Evolutionary conservation across 2,888 invertebrate species (phyloP).

Genomic region (Galeruca laticollis): DNA sequence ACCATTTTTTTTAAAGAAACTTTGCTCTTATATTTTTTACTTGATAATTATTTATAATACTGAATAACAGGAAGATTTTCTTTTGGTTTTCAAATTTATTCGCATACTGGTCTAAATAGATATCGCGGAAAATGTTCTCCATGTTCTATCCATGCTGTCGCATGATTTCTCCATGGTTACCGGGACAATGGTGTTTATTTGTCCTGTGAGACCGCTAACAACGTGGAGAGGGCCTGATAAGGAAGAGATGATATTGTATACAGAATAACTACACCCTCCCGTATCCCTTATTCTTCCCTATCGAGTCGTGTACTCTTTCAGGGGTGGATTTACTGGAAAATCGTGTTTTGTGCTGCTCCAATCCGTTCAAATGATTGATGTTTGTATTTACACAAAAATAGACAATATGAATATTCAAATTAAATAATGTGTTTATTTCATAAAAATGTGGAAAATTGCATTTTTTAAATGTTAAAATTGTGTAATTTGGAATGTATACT

Average conservation of each 20-base stretch:
- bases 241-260: slow-evolving; percentile 67
- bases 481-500: no score
- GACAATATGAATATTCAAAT: no score
- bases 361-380: neutral
- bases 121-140: slow-evolving; percentile 54
- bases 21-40: no score
- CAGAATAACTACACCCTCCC: slow-evolving; percentile 59
- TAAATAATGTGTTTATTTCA: no score
- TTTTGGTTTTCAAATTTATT: neutral
- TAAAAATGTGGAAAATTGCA: no score
- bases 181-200: slow-evolving; percentile 69
- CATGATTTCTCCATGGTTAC: slow-evolving; percentile 68
- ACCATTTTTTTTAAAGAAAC: no score
- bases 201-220: slow-evolving; percentile 69
- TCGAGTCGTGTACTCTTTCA: slow-evolving; percentile 26
- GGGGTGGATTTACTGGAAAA: slow-evolving; percentile 30
- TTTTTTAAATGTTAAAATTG: no score
- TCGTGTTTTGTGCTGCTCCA: neutral
- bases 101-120: slow-evolving; percentile 45
- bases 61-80: no score
- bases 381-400: neutral
- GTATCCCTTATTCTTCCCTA: slow-evolving; percentile 31
- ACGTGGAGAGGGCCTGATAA: slow-evolving; percentile 67
- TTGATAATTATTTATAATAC: no score
- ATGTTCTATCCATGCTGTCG: slow-evolving; percentile 63